Evolutionary conservation across 2,113 vertebrate genomes (phyloP).

Genomic region (Perca schrenkii): DNA sequence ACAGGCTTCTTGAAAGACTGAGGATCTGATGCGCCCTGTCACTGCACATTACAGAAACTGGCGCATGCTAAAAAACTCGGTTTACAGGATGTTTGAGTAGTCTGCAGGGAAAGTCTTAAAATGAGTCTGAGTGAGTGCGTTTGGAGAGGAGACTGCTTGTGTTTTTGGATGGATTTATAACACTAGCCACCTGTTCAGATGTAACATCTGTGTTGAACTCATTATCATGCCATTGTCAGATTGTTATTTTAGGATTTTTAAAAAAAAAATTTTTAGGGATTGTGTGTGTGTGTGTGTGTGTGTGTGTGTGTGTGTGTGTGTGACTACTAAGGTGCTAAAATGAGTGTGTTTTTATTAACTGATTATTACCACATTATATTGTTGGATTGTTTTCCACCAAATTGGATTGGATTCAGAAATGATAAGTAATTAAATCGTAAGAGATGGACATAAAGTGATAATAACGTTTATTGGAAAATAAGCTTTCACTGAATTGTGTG

Average conservation of each 20-base stretch:
- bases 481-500: neutral
- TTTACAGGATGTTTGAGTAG: conserved; percentile 61
- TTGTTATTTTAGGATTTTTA: conserved; percentile 36
- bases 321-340: conserved; percentile 4
- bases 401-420: neutral
- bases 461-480: neutral
- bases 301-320: too few relatives aligned
- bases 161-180: conserved; percentile 57
- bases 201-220: conserved; percentile 52
- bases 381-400: neutral
- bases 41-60: conserved; percentile 63
- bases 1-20: conserved; percentile 71
- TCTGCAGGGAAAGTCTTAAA: conserved; percentile 42
- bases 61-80: conserved; percentile 36
- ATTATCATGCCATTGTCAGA: conserved; percentile 42
- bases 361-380: neutral
- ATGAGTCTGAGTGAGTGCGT: conserved; percentile 24
- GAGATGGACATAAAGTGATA: neutral
- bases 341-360: neutral
- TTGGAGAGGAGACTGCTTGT: conserved; percentile 52
- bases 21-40: conserved; percentile 75
- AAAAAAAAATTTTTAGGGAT: too few relatives aligned
- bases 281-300: too few relatives aligned
- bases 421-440: neutral
- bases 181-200: conserved; percentile 45